These are phyloP conservation scores for Meliscaeva auricollis DNA, from an alignment of 2,888 invertebrate genomes.

Conservation along the genomic window DNA sequence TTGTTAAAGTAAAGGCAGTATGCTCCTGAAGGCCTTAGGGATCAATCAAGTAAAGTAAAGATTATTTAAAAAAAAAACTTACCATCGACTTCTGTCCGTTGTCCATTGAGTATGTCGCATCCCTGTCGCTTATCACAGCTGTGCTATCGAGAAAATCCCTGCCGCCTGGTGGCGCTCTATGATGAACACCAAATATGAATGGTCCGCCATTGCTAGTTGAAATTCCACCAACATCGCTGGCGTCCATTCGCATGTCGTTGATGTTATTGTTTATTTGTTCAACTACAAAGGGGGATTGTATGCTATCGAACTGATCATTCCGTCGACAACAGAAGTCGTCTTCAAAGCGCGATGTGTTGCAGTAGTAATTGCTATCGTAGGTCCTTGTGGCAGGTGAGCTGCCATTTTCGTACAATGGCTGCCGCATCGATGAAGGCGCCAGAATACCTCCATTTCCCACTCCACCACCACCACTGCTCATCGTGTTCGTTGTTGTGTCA, in stretches of 20 bases:
- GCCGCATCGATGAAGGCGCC: slow-evolving; percentile 56
- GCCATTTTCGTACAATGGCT: slow-evolving; percentile 57
- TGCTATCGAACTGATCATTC: slow-evolving; percentile 78
- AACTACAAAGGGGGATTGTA: slow-evolving; percentile 35
- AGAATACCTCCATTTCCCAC: slow-evolving; percentile 42
- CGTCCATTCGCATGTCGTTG: slow-evolving; percentile 1
- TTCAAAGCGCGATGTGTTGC: slow-evolving; percentile 81
- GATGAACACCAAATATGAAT: slow-evolving; percentile 87
- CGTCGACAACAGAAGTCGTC: slow-evolving; percentile 82
- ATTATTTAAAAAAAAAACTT: slow-evolving; percentile 64
- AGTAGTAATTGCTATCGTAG: slow-evolving; percentile 70
- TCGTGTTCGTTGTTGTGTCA: slow-evolving; percentile 76
- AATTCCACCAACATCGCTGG: slow-evolving; percentile 5
- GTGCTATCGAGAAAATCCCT: slow-evolving; percentile 78
- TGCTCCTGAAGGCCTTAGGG: not conserved
- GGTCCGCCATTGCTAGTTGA: slow-evolving; percentile 83
- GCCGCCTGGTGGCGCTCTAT: slow-evolving; percentile 77
- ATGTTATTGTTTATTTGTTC: slow-evolving; percentile 49
- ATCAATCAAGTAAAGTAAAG: slow-evolving; percentile 2
- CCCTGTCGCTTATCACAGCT: slow-evolving; percentile 79
- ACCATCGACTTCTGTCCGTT: slow-evolving; percentile 79
- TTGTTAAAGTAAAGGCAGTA: not conserved
- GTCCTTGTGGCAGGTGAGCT: slow-evolving; percentile 54
- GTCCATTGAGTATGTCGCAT: slow-evolving; percentile 77
- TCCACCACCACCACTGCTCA: slow-evolving; percentile 38